Evolutionary conservation across 2,888 invertebrate species (phyloP).

Genomic region (Epirrhoe tristata): DNA sequence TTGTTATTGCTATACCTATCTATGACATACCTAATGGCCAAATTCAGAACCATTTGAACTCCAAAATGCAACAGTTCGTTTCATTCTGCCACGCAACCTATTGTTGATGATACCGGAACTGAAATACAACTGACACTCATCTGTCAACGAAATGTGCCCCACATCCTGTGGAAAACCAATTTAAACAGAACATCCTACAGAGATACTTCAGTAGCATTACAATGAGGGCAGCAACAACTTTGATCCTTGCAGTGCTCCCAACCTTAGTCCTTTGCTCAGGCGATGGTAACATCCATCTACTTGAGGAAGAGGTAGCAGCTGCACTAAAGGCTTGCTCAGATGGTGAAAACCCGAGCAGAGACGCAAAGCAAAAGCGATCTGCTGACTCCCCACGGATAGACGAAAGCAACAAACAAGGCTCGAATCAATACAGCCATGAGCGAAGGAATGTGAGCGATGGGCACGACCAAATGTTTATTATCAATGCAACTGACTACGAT

Average conservation of each 20-base stretch:
- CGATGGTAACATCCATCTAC: conserved; percentile 74
- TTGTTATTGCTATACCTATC: not conserved
- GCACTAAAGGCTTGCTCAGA: conserved; percentile 67
- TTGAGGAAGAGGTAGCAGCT: conserved; percentile 71
- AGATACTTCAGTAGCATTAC: conserved; percentile 42
- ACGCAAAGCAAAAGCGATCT: conserved; percentile 39
- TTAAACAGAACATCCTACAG: conserved; percentile 50
- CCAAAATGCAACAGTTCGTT: not conserved
- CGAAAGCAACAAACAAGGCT: conserved; percentile 52
- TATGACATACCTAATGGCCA: not conserved
- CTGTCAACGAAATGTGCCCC: conserved; percentile 60
- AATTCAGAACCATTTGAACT: not conserved
- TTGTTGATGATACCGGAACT: conserved; percentile 36
- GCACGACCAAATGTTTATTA: conserved; percentile 58
- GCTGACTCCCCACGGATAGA: conserved; percentile 60
- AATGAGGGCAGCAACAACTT: conserved; percentile 50
- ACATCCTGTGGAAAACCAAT: conserved; percentile 62
- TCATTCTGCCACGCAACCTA: conserved; percentile 16
- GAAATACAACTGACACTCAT: conserved; percentile 52
- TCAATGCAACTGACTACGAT: conserved; percentile 65
- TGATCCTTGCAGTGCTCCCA: conserved; percentile 57
- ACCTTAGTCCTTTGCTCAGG: conserved; percentile 59
- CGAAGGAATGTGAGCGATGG: conserved; percentile 59
- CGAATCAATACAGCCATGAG: conserved; percentile 65
- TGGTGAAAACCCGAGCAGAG: conserved; percentile 38